Conservation (phyloP, 2,797 vertebrate species). For the Gallirallus australis region DNA sequence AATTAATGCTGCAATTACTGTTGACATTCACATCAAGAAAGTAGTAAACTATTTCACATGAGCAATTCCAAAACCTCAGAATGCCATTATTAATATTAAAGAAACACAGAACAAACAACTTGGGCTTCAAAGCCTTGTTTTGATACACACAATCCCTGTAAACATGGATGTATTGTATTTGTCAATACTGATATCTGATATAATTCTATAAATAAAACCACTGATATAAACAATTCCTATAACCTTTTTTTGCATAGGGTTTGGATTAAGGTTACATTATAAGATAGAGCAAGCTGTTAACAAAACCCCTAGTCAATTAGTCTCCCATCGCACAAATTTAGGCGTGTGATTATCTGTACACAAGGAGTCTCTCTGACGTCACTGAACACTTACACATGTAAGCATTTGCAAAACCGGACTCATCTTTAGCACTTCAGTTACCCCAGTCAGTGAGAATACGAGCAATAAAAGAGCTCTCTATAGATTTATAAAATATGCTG, state of each 20-base stretch:
- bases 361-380: slow-evolving; percentile 25
- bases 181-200: slow-evolving; percentile 68
- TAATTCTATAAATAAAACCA: slow-evolving; percentile 74
- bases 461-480: slow-evolving; percentile 76
- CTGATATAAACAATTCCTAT: slow-evolving; percentile 62
- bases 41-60: slow-evolving; percentile 76
- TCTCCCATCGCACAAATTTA: slow-evolving; percentile 33
- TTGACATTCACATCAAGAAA: slow-evolving; percentile 75
- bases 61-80: slow-evolving; percentile 72
- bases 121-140: slow-evolving; percentile 62
- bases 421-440: slow-evolving; percentile 52
- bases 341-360: slow-evolving; percentile 8
- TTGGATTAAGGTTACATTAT: slow-evolving; percentile 59
- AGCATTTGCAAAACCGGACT: slow-evolving; percentile 44
- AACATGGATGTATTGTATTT: slow-evolving; percentile 73
- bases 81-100: slow-evolving; percentile 65
- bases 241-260: slow-evolving; percentile 79
- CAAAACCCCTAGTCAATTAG: slow-evolving; percentile 47
- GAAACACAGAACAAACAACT: slow-evolving; percentile 68
- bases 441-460: slow-evolving; percentile 55
- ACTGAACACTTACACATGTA: slow-evolving; percentile 32
- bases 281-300: slow-evolving; percentile 66
- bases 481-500: slow-evolving; percentile 77
- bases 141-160: slow-evolving; percentile 72
- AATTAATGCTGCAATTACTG: slow-evolving; percentile 78